Evolutionary conservation across 2,797 vertebrate species (phyloP).

Genomic region (Threskiornis aethiopicus): DNA sequence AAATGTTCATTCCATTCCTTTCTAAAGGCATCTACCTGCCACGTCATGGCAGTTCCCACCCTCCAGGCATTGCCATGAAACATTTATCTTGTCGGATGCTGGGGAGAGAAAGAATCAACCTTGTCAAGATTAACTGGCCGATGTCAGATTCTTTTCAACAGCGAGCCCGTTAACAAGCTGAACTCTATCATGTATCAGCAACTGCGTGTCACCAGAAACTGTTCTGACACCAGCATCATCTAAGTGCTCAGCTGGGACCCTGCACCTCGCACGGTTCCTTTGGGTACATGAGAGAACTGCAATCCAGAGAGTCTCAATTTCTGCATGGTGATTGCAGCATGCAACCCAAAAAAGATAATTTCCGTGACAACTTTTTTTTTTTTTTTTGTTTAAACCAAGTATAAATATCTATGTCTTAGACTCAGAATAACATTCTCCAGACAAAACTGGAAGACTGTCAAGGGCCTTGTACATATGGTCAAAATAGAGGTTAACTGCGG

Average conservation of each 20-base stretch:
- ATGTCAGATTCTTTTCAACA: constrained; percentile 45
- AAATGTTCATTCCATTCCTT: not conserved
- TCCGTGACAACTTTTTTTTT: not conserved
- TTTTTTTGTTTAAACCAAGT: not conserved
- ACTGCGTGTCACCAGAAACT: not conserved
- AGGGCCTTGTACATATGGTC: not conserved
- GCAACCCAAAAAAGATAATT: not conserved
- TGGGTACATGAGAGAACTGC: not conserved
- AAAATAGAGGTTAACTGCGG: not conserved
- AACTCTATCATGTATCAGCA: constrained; percentile 5
- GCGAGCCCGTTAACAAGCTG: not conserved
- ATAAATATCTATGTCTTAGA: not conserved
- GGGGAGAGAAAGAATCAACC: not conserved
- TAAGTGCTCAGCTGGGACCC: not conserved
- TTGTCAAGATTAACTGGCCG: constrained; percentile 52
- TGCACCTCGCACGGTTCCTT: not conserved
- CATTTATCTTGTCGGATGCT: not conserved
- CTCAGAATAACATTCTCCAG: not conserved
- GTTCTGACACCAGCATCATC: constrained; percentile 27
- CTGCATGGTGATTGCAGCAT: not conserved
- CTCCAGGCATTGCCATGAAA: constrained; percentile 35
- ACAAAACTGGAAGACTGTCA: not conserved
- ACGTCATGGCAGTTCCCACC: not conserved
- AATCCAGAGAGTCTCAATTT: not conserved
- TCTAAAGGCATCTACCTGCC: constrained; percentile 15